These are phyloP conservation scores for Lutraria rhynchaena DNA, from an alignment of 1,140 invertebrate species.

Conservation along the genomic window DNA sequence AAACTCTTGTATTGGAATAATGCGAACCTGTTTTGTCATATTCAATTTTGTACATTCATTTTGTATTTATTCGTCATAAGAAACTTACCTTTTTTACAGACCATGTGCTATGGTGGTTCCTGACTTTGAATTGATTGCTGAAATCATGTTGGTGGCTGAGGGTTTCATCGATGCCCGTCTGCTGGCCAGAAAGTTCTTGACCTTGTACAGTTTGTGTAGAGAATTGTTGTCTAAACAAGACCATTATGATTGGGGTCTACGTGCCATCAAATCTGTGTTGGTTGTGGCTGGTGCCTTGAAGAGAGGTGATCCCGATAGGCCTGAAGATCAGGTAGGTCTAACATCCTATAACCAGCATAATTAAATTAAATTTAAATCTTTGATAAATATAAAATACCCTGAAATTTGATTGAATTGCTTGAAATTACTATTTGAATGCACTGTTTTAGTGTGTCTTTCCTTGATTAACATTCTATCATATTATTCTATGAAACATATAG, in stretches of 20 bases:
- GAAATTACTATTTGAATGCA: no score
- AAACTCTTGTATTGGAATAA: no score
- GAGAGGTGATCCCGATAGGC: slow-evolving; percentile 93
- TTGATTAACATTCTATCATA: no score
- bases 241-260: slow-evolving; percentile 98
- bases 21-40: no score
- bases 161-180: slow-evolving; percentile 97
- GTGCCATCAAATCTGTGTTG: slow-evolving; percentile 97
- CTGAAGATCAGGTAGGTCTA: slow-evolving; percentile 91
- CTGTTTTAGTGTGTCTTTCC: no score
- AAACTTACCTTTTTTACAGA: slow-evolving; percentile 84
- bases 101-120: slow-evolving; percentile 99
- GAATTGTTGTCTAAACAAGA: slow-evolving; percentile 98
- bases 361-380: not conserved
- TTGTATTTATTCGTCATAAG: no score
- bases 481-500: no score
- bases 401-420: no score
- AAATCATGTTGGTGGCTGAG: slow-evolving; percentile 99
- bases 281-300: slow-evolving; percentile 97
- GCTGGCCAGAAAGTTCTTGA: slow-evolving; percentile 97
- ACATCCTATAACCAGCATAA: not conserved
- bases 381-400: not conserved
- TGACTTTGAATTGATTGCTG: slow-evolving; percentile 98
- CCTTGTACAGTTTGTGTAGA: slow-evolving; percentile 96
- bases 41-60: no score